Conservation (phyloP, 1,140 invertebrate genomes). For the Diuraphis noxia region DNA sequence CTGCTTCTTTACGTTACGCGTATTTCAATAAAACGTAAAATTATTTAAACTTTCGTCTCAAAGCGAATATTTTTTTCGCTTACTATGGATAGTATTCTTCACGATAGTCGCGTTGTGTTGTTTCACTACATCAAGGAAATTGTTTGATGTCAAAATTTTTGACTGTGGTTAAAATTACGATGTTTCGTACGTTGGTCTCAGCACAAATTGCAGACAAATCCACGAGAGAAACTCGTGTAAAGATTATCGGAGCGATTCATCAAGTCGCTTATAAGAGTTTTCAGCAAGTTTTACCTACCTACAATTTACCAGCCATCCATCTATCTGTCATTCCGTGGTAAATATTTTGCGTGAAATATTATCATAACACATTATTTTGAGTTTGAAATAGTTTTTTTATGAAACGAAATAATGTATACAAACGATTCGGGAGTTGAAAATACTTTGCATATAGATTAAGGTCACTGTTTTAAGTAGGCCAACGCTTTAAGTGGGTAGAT, state of each 20-base stretch:
- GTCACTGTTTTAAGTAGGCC: background rate
- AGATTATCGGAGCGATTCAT: background rate
- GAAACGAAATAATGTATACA: background rate
- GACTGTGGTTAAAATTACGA: background rate
- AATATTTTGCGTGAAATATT: background rate
- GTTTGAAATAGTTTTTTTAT: background rate
- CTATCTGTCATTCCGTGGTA: too few relatives aligned
- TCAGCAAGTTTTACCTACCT: background rate
- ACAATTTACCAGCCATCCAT: too few relatives aligned
- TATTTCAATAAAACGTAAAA: background rate
- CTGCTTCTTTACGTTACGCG: background rate
- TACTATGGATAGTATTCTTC: background rate
- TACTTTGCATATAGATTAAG: background rate
- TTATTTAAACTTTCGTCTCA: background rate
- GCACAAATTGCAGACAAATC: background rate
- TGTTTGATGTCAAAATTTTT: background rate
- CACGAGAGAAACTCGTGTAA: background rate
- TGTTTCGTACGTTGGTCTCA: background rate
- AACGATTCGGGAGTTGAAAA: background rate
- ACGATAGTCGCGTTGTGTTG: accelerated
- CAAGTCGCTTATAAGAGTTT: background rate
- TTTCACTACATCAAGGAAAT: background rate
- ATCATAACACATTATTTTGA: background rate
- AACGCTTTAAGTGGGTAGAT: background rate
- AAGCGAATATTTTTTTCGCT: background rate